Conservation (phyloP, 1,140 invertebrate species). For the Scylla paramamosain region DNA sequence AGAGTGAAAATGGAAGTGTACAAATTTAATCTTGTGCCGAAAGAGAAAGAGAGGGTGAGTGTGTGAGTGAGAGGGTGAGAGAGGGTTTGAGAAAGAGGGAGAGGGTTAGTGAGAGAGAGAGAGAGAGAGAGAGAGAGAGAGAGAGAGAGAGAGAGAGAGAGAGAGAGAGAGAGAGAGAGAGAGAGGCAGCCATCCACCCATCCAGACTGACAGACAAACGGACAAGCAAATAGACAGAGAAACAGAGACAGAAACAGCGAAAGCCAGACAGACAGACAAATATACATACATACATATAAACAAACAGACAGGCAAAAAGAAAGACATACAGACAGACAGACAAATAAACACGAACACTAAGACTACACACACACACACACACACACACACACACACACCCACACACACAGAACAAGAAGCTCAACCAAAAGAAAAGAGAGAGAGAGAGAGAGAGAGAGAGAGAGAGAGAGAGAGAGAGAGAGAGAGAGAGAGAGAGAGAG, state of each 20-base stretch:
- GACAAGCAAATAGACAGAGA: neutral
- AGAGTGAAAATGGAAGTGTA: neutral
- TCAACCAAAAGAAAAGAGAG: neutral
- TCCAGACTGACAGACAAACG: neutral
- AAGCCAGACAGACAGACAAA: neutral
- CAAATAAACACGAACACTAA: neutral
- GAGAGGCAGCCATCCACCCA: neutral
- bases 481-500: neutral
- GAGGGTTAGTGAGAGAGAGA: neutral
- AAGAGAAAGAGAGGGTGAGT: constrained; percentile 14
- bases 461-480: neutral
- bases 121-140: constrained; percentile 27
- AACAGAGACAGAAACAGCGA: neutral
- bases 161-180: constrained; percentile 40
- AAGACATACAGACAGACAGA: neutral
- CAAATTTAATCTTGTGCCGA: neutral
- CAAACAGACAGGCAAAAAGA: neutral
- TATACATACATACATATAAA: neutral
- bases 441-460: neutral
- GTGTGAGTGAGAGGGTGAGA: neutral
- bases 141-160: constrained; percentile 43
- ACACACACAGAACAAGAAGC: neutral
- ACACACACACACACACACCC: neutral
- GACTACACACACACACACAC: neutral
- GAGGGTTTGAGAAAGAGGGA: neutral